A percentile compares a stretch with the other conserved stretches of the same genome.
Conservation (phyloP, 1,140 invertebrate species). For the Colletes gigas region DNA sequence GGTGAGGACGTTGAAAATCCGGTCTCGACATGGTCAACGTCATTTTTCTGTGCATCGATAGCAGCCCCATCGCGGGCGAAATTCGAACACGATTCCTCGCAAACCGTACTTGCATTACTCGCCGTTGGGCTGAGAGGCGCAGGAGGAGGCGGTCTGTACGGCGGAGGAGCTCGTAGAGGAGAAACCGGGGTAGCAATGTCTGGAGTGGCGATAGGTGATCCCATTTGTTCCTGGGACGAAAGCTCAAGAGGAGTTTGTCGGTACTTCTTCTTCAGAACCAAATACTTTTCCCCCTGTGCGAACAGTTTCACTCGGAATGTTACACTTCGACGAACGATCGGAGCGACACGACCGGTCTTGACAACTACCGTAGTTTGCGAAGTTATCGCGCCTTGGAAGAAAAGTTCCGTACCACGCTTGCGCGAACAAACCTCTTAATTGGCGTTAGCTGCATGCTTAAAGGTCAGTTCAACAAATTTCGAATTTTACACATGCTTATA, state of each 20-base stretch:
- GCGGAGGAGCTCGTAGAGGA: constrained; percentile 82
- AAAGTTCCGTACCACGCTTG: not conserved
- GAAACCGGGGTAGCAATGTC: constrained; percentile 72
- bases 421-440: not conserved
- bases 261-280: constrained; percentile 91
- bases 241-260: constrained; percentile 78
- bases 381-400: not conserved
- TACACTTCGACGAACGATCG: not conserved
- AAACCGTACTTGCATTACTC: constrained; percentile 7
- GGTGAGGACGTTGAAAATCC: constrained; percentile 73
- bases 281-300: constrained; percentile 88
- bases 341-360: not conserved
- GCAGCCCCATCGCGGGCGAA: constrained; percentile 50
- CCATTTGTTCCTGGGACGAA: constrained; percentile 62
- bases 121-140: constrained; percentile 75
- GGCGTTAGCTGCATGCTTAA: no score
- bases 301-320: constrained; percentile 48
- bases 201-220: constrained; percentile 65
- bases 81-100: constrained; percentile 48
- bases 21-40: constrained; percentile 37
- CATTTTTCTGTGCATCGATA: constrained; percentile 38
- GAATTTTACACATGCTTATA: no score
- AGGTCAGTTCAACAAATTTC: no score
- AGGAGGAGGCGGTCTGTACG: constrained; percentile 85
- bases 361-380: not conserved